Evolutionary conservation across 2,113 vertebrate species (phyloP).

Genomic region (Mesembrinibis cayennensis): DNA sequence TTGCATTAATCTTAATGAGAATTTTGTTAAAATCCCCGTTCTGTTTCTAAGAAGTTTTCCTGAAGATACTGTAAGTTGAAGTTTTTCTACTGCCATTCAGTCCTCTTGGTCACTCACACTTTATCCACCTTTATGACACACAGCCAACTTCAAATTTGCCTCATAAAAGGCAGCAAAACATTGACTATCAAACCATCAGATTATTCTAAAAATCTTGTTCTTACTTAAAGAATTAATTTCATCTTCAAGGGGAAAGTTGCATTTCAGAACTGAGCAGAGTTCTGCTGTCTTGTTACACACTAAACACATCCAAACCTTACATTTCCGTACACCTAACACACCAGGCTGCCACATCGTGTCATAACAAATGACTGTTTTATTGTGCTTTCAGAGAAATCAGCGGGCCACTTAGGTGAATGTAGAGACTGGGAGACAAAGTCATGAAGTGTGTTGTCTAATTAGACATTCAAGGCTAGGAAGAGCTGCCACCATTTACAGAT

Average conservation of each 20-base stretch:
- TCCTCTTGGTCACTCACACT: not conserved
- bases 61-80: not conserved
- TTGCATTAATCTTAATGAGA: not conserved
- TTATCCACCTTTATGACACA: not conserved
- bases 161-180: not conserved
- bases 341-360: rapidly evolving
- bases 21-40: not conserved
- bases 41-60: not conserved
- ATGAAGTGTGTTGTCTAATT: rapidly evolving
- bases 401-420: not conserved
- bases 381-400: not conserved
- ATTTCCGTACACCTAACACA: not conserved
- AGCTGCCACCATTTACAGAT: not conserved
- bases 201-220: not conserved
- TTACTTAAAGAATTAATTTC: not conserved
- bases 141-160: not conserved
- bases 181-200: not conserved
- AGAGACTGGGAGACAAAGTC: not conserved
- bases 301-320: not conserved
- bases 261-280: not conserved
- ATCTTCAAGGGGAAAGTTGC: not conserved
- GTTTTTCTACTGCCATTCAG: not conserved
- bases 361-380: not conserved
- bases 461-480: not conserved
- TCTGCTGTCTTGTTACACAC: not conserved